Conservation (phyloP, 2,888 invertebrate genomes). For the Pollenia griseotomentosa region DNA sequence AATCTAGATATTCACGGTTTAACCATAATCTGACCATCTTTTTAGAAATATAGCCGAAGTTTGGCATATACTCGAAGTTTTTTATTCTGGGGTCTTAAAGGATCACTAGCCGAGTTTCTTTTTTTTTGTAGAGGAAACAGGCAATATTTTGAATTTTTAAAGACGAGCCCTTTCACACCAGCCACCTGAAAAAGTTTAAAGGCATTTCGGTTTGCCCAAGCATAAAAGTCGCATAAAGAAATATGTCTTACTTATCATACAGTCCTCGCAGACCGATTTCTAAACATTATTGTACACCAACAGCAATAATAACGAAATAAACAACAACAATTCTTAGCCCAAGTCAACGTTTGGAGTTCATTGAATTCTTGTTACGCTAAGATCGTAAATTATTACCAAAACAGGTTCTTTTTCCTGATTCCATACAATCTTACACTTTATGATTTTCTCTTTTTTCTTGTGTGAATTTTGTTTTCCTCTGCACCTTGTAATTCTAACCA, state of each 20-base stretch:
- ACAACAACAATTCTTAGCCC: conserved; percentile 5
- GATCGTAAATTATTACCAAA: conserved; percentile 72
- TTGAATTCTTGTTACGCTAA: conserved; percentile 69
- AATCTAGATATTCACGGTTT: too few relatives aligned
- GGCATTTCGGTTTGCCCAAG: too few relatives aligned
- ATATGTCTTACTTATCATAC: background rate
- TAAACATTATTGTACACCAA: conserved; percentile 1
- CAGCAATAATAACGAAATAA: conserved; percentile 3
- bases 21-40: too few relatives aligned
- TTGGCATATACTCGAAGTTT: too few relatives aligned
- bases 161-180: too few relatives aligned
- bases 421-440: conserved; percentile 38
- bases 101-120: too few relatives aligned
- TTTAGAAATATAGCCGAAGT: too few relatives aligned
- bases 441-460: conserved; percentile 32
- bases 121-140: too few relatives aligned
- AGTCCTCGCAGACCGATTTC: background rate
- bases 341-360: conserved; percentile 66
- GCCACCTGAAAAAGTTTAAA: too few relatives aligned
- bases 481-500: conserved; percentile 46
- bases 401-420: conserved; percentile 74
- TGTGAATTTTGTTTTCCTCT: conserved; percentile 3
- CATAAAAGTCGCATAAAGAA: too few relatives aligned
- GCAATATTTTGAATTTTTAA: too few relatives aligned
- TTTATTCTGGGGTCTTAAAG: too few relatives aligned